Evolutionary conservation across 2,113 vertebrate species (phyloP), one percentile per base, ranked within the genome.

Genomic region (Brachionichthys hirsutus): DNA sequence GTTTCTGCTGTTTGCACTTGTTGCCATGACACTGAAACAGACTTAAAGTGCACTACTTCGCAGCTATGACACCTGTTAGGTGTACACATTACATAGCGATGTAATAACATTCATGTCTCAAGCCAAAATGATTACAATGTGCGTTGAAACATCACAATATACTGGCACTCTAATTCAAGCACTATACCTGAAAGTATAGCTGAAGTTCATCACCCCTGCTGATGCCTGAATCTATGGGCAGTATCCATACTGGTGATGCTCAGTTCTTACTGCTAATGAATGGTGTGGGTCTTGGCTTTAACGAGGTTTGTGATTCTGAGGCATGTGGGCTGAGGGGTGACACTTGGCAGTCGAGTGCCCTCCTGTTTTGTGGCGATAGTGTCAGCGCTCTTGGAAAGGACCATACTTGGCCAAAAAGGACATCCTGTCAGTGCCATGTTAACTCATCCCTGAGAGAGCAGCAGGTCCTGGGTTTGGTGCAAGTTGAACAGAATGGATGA

Each of bases 301-400:
- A 63, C 71, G 46, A 67, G 43, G 14, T 46, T 66, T 61, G 38
- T 62, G 62, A 12, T 67, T 70, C 42, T 18, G 54, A 50, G 35
- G 56, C 48, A 60, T 63, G 58, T 57, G 44, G 38, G 67, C 55
- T 68, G 45, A 72, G 54, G 52, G 44, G 24, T 60, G 53, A 62
- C 53, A 65, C 57, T 74, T 82, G 81, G 74, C 78, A 63, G 9
- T 1, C 4, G 18, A 35, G 54, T 3, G 1, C 60, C 50, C 57
- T 64, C 16, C 71, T 84, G 84, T 75, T 75, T 56, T 45, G 53
- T 80, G 53, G 55, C 1, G 78, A 81, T 85, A 83, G 59, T 69
- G 71, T 2, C 24, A 55, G 48, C 51, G 57, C 58, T 46, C 50
- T 60, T 80, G 73, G 55, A 71, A 62, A 63, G 17, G 49, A 40